phyloP scores from a whole-genome alignment of 2,888 invertebrate genomes.

The Trichopria drosophilae region DNA sequence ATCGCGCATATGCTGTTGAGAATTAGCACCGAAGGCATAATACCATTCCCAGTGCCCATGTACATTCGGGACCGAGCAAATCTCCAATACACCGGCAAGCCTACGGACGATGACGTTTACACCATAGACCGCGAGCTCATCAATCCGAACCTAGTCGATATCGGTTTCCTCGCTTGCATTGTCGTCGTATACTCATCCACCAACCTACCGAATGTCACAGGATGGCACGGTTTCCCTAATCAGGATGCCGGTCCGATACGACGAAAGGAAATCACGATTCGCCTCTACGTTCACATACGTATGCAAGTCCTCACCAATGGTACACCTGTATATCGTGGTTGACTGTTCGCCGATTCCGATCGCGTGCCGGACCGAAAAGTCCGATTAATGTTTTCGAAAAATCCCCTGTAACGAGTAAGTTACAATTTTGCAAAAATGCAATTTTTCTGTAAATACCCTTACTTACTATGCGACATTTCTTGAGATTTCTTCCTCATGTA shows the following conservation, averaged over 20 bases:
- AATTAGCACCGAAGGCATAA: slow-evolving; percentile 43
- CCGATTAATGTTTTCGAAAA: no score
- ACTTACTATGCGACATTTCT: no score
- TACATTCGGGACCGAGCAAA: slow-evolving; percentile 45
- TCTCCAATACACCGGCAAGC: slow-evolving; percentile 43
- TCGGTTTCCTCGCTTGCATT: slow-evolving; percentile 42
- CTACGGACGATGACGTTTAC: slow-evolving; percentile 47
- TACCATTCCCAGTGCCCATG: slow-evolving; percentile 38
- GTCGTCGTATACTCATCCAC: no score
- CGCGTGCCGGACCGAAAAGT: no score
- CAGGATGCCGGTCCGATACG: background rate
- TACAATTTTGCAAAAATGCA: no score
- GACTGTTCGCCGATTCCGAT: no score
- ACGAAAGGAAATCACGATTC: slow-evolving; percentile 4
- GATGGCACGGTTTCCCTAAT: slow-evolving; percentile 7
- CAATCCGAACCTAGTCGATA: slow-evolving; percentile 43
- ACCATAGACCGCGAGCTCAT: slow-evolving; percentile 44
- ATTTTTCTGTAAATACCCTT: no score
- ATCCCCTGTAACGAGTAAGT: no score
- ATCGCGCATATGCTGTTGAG: slow-evolving; percentile 39
- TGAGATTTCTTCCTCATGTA: no score
- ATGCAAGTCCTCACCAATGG: no score
- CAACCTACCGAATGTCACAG: slow-evolving; percentile 1
- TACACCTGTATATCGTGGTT: no score
- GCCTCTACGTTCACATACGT: no score